phyloP scores from a whole-genome alignment of 2,888 invertebrate genomes.

The Sarcophaga rosellei region DNA sequence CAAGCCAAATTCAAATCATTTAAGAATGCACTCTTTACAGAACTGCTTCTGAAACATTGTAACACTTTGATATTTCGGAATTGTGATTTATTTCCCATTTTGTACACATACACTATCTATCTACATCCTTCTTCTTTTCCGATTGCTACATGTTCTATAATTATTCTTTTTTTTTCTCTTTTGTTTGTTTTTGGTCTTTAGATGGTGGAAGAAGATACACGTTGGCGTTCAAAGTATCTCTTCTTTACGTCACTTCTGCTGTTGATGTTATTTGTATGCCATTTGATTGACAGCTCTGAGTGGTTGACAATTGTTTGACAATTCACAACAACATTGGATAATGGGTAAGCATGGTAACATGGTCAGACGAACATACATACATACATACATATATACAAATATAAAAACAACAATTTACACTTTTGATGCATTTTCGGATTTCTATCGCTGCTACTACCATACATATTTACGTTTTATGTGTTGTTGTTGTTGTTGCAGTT shows the following conservation, averaged over 20 bases:
- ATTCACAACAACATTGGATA: slow-evolving; percentile 72
- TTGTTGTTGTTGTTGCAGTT: neutral
- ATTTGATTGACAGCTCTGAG: slow-evolving; percentile 80
- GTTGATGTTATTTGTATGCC: slow-evolving; percentile 66
- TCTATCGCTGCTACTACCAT: neutral
- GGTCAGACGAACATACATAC: slow-evolving; percentile 22
- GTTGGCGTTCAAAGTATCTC: slow-evolving; percentile 50
- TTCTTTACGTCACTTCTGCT: slow-evolving; percentile 49
- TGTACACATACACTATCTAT: slow-evolving; percentile 46
- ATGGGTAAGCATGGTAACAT: slow-evolving; percentile 53
- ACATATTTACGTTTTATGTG: slow-evolving; percentile 11
- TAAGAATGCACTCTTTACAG: neutral
- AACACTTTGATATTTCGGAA: slow-evolving; percentile 34
- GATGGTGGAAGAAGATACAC: slow-evolving; percentile 2
- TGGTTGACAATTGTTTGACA: slow-evolving; percentile 80
- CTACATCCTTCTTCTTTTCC: neutral
- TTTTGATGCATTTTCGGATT: slow-evolving; percentile 58
- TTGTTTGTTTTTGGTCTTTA: neutral
- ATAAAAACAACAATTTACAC: slow-evolving; percentile 47
- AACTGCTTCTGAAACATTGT: slow-evolving; percentile 33
- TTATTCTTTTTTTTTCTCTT: neutral
- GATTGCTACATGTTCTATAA: slow-evolving; percentile 6
- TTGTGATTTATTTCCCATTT: slow-evolving; percentile 65
- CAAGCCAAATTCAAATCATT: too few relatives aligned
- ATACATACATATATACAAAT: slow-evolving; percentile 40